These are phyloP conservation scores for Helicoverpa assulta DNA, from an alignment of 2,888 invertebrate species.

Conservation along the genomic window DNA sequence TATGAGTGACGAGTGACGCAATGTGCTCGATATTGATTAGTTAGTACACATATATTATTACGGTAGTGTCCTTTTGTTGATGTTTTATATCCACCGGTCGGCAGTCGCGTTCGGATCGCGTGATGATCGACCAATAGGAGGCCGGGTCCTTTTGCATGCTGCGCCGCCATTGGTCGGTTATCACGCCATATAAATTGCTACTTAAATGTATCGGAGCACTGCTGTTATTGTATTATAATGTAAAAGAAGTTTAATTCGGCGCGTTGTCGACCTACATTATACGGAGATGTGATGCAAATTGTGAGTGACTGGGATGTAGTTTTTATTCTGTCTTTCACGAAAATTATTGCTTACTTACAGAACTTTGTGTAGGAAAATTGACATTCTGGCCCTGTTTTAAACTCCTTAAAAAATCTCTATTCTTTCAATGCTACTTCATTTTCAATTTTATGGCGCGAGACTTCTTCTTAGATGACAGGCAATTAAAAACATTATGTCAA, in stretches of 20 bases:
- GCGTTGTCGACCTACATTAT: slow-evolving; percentile 59
- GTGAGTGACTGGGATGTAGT: slow-evolving; percentile 56
- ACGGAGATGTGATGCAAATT: slow-evolving; percentile 53
- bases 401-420: neutral
- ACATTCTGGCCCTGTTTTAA: neutral
- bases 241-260: slow-evolving; percentile 49
- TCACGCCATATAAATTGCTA: slow-evolving; percentile 58
- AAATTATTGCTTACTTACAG: slow-evolving; percentile 35
- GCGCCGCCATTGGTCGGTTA: slow-evolving; percentile 53
- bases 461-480: too few relatives aligned
- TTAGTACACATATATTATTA: slow-evolving; percentile 71
- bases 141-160: slow-evolving; percentile 33
- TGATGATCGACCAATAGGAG: slow-evolving; percentile 46
- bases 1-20: slow-evolving; percentile 66
- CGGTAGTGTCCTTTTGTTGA: slow-evolving; percentile 73
- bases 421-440: neutral
- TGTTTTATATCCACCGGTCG: slow-evolving; percentile 70
- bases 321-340: slow-evolving; percentile 44
- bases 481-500: neutral
- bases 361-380: neutral
- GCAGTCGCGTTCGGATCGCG: slow-evolving; percentile 53
- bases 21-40: slow-evolving; percentile 74
- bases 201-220: slow-evolving; percentile 62
- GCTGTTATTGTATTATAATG: slow-evolving; percentile 62
- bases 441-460: neutral